These are phyloP conservation scores for Chromis chromis DNA, from an alignment of 2,797 vertebrate genomes.

Conservation along the genomic window DNA sequence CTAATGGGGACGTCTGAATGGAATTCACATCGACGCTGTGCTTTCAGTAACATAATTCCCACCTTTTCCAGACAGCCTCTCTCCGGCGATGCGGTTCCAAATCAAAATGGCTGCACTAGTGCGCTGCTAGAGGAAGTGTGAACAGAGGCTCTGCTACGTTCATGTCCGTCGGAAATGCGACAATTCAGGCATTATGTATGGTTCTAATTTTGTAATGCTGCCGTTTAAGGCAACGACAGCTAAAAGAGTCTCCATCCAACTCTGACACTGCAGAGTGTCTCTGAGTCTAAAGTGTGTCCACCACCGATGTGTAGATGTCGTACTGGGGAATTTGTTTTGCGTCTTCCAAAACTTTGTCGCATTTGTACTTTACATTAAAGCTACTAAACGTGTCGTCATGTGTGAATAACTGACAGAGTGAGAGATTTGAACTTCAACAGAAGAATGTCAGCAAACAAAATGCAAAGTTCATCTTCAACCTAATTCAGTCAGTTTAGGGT, in stretches of 20 bases:
- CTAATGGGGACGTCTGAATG: rapidly evolving
- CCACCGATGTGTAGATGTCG: neutral
- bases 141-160: constrained; percentile 41
- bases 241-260: no score
- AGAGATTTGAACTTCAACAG: no score
- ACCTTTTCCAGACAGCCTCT: constrained; percentile 75
- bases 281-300: no score
- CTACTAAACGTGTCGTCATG: no score
- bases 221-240: no score
- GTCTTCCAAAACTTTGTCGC: neutral
- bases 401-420: no score
- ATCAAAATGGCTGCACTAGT: constrained; percentile 85
- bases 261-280: no score
- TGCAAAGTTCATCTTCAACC: no score
- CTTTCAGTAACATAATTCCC: constrained; percentile 53
- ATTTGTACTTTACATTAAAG: no score
- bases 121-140: constrained; percentile 58
- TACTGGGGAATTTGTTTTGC: neutral
- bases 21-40: neutral
- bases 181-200: rapidly evolving
- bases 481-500: no score
- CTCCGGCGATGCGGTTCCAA: constrained; percentile 57
- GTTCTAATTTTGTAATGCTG: no score
- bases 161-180: constrained; percentile 9
- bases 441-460: no score